Conservation (phyloP, 1,140 invertebrate species). For the Galendromus occidentalis region DNA sequence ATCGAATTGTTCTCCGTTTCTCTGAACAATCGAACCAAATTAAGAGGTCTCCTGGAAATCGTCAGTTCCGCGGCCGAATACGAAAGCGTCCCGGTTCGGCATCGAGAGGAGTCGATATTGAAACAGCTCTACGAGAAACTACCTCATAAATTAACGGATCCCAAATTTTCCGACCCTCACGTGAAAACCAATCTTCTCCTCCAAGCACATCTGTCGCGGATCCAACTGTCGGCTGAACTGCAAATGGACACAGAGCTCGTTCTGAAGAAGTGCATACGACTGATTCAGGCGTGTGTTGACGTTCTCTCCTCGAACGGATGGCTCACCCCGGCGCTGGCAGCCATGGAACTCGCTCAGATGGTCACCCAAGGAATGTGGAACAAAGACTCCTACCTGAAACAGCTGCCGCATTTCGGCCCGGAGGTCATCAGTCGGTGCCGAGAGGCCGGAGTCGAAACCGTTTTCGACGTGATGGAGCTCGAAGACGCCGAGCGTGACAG, state of each 20-base stretch:
- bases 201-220: constrained; percentile 82
- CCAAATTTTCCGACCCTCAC: constrained; percentile 83
- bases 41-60: constrained; percentile 87
- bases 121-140: constrained; percentile 47
- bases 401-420: constrained; percentile 77
- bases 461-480: constrained; percentile 96
- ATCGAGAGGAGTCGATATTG: constrained; percentile 78
- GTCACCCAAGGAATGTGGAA: constrained; percentile 99
- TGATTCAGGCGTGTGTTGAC: constrained; percentile 97
- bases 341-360: constrained; percentile 99
- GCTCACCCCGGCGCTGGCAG: constrained; percentile 87
- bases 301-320: constrained; percentile 94
- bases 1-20: constrained; percentile 97
- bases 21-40: constrained; percentile 89
- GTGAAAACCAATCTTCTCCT: constrained; percentile 88
- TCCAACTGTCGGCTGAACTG: constrained; percentile 81
- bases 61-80: constrained; percentile 95
- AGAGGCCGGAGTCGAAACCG: constrained; percentile 78
- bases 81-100: constrained; percentile 74
- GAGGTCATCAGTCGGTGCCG: constrained; percentile 79
- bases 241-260: constrained; percentile 89
- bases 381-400: constrained; percentile 91
- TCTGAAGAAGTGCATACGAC: constrained; percentile 48
- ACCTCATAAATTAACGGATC: constrained; percentile 48
- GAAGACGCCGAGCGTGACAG: constrained; percentile 79